Percentiles rank a stretch among this genome's conserved stretches.
Evolutionary conservation across 2,113 vertebrate species (phyloP).

Genomic region (Pteropus alecto): DNA sequence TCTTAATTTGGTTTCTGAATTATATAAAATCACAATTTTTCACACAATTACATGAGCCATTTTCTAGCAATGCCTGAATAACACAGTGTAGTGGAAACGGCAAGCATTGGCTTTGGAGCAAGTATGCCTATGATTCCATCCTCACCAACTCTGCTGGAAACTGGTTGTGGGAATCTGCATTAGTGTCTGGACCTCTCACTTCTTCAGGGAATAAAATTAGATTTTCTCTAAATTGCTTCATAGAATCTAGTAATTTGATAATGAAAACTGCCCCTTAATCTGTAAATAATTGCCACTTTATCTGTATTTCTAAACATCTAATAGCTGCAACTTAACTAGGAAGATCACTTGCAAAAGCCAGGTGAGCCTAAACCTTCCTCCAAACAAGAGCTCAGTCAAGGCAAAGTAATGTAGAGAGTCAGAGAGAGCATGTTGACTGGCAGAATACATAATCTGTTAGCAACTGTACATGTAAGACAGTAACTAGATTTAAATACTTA

Average conservation of each 20-base stretch:
- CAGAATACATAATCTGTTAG: background rate
- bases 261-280: background rate
- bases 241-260: background rate
- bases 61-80: background rate
- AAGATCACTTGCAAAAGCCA: background rate
- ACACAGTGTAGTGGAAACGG: background rate
- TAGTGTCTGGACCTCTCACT: background rate
- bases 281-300: background rate
- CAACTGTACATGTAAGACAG: background rate
- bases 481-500: background rate
- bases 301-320: background rate
- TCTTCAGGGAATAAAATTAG: background rate
- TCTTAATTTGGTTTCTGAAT: background rate
- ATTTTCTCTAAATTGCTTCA: background rate
- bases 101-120: background rate
- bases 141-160: background rate
- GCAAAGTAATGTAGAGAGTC: background rate
- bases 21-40: background rate
- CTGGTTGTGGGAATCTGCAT: background rate
- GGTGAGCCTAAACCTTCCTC: background rate
- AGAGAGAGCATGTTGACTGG: background rate
- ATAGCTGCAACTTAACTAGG: background rate
- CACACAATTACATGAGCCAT: background rate
- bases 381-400: background rate
- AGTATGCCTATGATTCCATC: background rate